phyloP scores from a whole-genome alignment of 2,113 vertebrate species.

The Gallinago jamesoni region DNA sequence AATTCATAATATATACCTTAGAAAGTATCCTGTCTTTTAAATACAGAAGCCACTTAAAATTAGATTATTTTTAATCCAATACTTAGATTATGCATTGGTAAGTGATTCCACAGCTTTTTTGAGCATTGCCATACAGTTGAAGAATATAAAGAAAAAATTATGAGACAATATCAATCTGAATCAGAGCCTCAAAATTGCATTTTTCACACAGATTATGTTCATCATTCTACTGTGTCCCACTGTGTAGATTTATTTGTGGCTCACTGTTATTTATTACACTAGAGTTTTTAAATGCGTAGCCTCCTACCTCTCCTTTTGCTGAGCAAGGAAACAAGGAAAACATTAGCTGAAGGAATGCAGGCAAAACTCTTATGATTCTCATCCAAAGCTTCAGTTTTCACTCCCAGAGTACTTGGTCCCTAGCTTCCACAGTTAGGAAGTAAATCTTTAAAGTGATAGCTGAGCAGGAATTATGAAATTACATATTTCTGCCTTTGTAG shows the following conservation, averaged over 20 bases:
- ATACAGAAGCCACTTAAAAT: background rate
- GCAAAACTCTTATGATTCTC: background rate
- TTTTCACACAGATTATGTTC: background rate
- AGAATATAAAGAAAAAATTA: background rate
- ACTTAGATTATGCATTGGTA: background rate
- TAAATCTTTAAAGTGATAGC: background rate
- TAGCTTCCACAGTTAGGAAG: background rate
- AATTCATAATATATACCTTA: background rate
- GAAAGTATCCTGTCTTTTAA: background rate
- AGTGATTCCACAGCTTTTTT: background rate
- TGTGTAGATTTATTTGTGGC: background rate
- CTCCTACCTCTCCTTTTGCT: background rate
- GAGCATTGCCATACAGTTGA: background rate
- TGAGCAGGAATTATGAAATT: background rate
- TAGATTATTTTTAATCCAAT: too few species aligned
- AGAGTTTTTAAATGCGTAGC: background rate
- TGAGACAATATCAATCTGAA: background rate
- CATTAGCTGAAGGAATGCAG: background rate
- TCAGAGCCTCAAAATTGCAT: background rate
- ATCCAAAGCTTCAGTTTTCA: background rate
- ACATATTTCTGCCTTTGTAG: background rate
- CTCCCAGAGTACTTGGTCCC: background rate
- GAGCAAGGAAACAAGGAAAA: background rate
- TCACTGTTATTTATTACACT: background rate
- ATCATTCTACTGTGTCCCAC: background rate